Percentiles rank a stretch among this genome's conserved stretches.
Conservation (phyloP, 2,888 invertebrate species). For the Hypolimnas misippus region DNA sequence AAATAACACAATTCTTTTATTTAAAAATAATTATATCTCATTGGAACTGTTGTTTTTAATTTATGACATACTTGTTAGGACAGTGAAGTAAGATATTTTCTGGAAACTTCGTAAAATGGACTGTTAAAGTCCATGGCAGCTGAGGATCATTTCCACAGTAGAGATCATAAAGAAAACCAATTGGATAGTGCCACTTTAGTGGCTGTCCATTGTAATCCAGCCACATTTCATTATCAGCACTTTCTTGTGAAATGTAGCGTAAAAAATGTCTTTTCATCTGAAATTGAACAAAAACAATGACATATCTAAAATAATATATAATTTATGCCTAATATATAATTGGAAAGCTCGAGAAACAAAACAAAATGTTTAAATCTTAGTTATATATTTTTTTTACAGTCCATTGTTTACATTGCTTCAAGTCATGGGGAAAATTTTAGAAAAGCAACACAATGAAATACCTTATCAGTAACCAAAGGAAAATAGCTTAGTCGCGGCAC, state of each 20-base stretch:
- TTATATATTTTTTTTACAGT: background rate
- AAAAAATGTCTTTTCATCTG: constrained; percentile 95
- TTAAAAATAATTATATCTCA: background rate
- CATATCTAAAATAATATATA: background rate
- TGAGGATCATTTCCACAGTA: constrained; percentile 86
- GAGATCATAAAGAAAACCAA: constrained; percentile 96
- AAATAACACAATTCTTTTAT: background rate
- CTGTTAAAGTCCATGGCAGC: constrained; percentile 96
- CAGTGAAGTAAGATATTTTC: constrained; percentile 94
- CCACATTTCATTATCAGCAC: constrained; percentile 96
- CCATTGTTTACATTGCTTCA: background rate
- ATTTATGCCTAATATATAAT: too few relatives aligned
- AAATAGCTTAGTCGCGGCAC: constrained; percentile 97
- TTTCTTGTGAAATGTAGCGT: constrained; percentile 91
- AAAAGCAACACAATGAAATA: constrained; percentile 57
- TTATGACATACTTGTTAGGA: constrained; percentile 87
- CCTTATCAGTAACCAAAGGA: constrained; percentile 97
- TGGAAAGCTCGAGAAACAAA: too few relatives aligned
- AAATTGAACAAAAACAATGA: constrained; percentile 43
- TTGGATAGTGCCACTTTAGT: constrained; percentile 94
- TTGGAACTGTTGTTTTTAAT: background rate
- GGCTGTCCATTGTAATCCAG: constrained; percentile 96
- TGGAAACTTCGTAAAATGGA: constrained; percentile 98
- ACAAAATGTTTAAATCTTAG: background rate
- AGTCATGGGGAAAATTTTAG: background rate